These are phyloP conservation scores for Turnix velox DNA, from an alignment of 2,113 vertebrate species.

Conservation along the genomic window DNA sequence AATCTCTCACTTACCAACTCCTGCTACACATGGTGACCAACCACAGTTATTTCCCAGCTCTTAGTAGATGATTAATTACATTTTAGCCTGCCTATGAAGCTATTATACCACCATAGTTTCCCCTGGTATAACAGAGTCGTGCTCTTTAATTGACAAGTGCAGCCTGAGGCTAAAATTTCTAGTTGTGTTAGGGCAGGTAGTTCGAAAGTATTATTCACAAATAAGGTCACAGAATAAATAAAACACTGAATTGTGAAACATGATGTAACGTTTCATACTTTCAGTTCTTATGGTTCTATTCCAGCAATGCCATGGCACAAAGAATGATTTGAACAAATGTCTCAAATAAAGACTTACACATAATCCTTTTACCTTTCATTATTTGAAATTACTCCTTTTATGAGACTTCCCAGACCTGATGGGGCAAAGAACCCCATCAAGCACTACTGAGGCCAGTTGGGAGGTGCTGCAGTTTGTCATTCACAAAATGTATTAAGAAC, in stretches of 20 bases:
- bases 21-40: neutral
- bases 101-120: neutral
- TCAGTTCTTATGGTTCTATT: neutral
- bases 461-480: slow-evolving; percentile 38
- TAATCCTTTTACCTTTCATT: neutral
- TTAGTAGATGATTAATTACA: slow-evolving; percentile 23
- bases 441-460: neutral
- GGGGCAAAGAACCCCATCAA: neutral
- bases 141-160: neutral
- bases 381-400: neutral
- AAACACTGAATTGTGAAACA: neutral
- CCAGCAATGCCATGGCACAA: neutral
- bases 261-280: neutral
- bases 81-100: neutral
- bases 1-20: neutral
- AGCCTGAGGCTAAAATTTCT: neutral
- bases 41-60: neutral
- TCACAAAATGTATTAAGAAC: slow-evolving; percentile 35
- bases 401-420: neutral
- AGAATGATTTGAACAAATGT: neutral
- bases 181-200: neutral
- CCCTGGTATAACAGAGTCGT: neutral
- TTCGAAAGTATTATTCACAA: neutral
- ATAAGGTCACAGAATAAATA: slow-evolving; percentile 1
- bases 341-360: neutral